These are phyloP conservation scores for Alaudala cheleensis DNA, from an alignment of 2,113 vertebrate species.

Conservation along the genomic window DNA sequence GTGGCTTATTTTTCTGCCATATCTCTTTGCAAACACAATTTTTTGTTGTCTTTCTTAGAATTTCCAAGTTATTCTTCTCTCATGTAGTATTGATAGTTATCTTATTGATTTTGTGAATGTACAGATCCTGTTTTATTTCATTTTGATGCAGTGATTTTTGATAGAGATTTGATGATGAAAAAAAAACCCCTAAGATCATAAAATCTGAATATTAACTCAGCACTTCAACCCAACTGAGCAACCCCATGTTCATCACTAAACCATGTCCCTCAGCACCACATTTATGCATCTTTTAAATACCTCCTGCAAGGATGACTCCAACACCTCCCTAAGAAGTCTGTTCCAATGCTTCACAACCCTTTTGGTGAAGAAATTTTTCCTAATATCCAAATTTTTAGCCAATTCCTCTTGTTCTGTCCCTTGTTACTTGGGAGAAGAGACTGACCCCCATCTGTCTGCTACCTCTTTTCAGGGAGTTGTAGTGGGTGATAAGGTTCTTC, in stretches of 20 bases:
- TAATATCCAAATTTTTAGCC: background rate
- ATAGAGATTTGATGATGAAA: background rate
- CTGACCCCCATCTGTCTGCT: no score
- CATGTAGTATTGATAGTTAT: background rate
- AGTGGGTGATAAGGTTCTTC: background rate
- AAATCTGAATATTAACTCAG: background rate
- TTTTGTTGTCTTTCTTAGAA: background rate
- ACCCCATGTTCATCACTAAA: background rate
- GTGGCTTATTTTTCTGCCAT: background rate
- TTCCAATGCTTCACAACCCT: background rate
- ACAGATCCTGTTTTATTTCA: background rate
- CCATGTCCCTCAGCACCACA: background rate
- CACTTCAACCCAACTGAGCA: background rate
- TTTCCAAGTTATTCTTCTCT: background rate
- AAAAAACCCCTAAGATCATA: accelerated
- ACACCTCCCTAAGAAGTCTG: background rate
- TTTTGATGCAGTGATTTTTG: background rate
- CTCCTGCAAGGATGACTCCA: background rate
- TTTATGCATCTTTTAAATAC: background rate
- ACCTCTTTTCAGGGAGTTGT: background rate
- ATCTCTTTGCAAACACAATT: background rate
- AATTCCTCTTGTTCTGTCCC: background rate
- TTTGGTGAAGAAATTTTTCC: background rate
- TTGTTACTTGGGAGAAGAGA: background rate
- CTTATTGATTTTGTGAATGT: background rate